Base-by-base conservation (phyloP, 2,797 vertebrate genomes). In the Propithecus perrieri region DNA sequence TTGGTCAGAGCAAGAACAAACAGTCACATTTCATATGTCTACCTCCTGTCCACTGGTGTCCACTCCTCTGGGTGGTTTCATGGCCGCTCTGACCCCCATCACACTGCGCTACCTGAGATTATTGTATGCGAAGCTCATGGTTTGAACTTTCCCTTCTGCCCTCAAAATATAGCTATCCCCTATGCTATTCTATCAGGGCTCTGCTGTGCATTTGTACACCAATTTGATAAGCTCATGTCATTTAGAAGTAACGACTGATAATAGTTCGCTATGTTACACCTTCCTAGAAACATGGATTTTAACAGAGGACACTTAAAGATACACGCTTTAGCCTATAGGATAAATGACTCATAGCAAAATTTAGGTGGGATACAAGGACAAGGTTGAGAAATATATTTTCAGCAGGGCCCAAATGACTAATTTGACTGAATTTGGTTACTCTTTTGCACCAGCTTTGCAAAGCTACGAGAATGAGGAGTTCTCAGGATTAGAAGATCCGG, bases 191-290 rank as follows among this genome's bases (percentile, higher is more conserved):
- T 38, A 35, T 59, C 2, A 38, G 69, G 22, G 4, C 41, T 92
- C 83, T 95, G 35, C 14, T 94, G 6, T n/a, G 6, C 50, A 24
- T 85, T 92, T 76, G 10, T 50, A 69, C 46, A 88, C 87, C 26
- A 81, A 71, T 55, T 72, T 65, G 14, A 78, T 83, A 38, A 88
- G 69, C 10, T 94, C 46, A 85, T 93, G 93, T 93, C 93, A 88
- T 85, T 43, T 67, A 81, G 38, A 85, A 74, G 50, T 72, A 74
- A 72, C 67, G 43, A 89, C 46, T 75, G 22, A 55, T 84, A 83
- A n/a, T 71, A 57, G n/a, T 83, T 81, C 79, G 22, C 61, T 75
- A 24, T 48, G 71, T 38, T 53, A 63, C 14, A 41, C 12, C 18
- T 59, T 28, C 43, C 33, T 53, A 33, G n/a, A 91, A 78, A 74